Conservation (phyloP, 2,113 vertebrate genomes). For the Thalassoma bifasciatum region DNA sequence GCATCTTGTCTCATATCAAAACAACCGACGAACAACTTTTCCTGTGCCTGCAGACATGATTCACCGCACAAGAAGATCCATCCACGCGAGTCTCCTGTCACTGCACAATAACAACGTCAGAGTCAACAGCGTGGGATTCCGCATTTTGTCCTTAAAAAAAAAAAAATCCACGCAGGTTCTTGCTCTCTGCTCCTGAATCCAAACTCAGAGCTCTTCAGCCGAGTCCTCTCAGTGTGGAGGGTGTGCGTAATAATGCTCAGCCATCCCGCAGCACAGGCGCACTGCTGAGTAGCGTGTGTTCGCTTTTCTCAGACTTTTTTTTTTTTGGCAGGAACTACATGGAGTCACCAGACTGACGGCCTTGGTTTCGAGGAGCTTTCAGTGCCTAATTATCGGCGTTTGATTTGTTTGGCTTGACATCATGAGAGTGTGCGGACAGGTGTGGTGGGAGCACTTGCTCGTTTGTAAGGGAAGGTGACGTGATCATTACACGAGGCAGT, state of each 20-base stretch:
- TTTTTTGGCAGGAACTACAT: neutral
- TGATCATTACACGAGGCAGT: neutral
- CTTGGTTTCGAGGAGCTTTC: slow-evolving; percentile 18
- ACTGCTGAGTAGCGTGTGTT: slow-evolving; percentile 44
- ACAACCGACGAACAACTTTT: slow-evolving; percentile 40
- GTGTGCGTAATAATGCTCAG: neutral
- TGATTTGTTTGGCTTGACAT: slow-evolving; percentile 11
- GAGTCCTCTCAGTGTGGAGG: slow-evolving; percentile 33
- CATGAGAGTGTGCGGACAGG: neutral
- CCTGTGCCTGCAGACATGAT: slow-evolving; percentile 52
- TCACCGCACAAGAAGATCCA: neutral
- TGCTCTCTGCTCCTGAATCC: slow-evolving; percentile 2
- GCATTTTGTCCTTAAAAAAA: slow-evolving; percentile 22
- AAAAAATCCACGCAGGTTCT: neutral
- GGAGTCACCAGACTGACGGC: slow-evolving; percentile 33
- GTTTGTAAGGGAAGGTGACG: neutral
- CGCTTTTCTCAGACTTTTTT: slow-evolving; percentile 20
- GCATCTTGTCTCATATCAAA: slow-evolving; percentile 82
- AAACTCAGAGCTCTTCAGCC: neutral
- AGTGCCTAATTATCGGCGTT: slow-evolving; percentile 19
- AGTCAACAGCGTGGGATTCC: neutral
- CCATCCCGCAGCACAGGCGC: slow-evolving; percentile 66
- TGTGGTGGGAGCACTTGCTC: neutral
- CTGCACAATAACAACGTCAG: neutral
- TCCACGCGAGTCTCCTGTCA: slow-evolving; percentile 5